Evolutionary conservation across 2,888 invertebrate species (phyloP).

Genomic region (Ptychoptera contaminata): DNA sequence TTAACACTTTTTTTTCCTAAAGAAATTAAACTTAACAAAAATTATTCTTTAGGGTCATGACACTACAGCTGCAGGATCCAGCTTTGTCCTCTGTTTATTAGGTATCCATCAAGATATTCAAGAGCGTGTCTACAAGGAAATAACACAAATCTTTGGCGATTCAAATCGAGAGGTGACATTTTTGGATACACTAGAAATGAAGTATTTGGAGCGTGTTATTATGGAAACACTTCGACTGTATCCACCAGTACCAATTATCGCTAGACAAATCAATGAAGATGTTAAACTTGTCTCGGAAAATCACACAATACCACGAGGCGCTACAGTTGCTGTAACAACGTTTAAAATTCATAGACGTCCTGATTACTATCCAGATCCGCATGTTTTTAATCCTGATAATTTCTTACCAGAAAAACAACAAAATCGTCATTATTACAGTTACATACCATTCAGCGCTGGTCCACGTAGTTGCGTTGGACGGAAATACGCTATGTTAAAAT

Average conservation of each 20-base stretch:
- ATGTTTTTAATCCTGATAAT: constrained; percentile 61
- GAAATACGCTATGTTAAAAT: constrained; percentile 64
- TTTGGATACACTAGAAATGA: constrained; percentile 64
- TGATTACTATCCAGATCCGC: constrained; percentile 50
- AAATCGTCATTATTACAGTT: constrained; percentile 63
- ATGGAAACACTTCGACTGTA: constrained; percentile 62
- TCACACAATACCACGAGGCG: constrained; percentile 49
- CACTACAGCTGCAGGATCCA: constrained; percentile 73
- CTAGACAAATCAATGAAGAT: constrained; percentile 51
- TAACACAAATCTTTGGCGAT: constrained; percentile 61
- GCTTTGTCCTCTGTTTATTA: constrained; percentile 70
- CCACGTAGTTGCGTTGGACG: constrained; percentile 69
- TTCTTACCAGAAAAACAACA: constrained; percentile 61
- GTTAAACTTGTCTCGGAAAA: constrained; percentile 46
- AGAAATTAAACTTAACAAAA: background rate
- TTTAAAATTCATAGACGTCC: constrained; percentile 50
- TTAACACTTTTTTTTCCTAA: background rate
- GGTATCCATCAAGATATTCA: constrained; percentile 70
- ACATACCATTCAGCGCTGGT: constrained; percentile 67
- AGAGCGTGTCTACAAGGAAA: constrained; percentile 52
- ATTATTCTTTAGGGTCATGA: constrained; percentile 47
- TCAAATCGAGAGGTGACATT: constrained; percentile 61
- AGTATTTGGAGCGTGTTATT: constrained; percentile 63
- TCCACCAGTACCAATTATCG: constrained; percentile 67
- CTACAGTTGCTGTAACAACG: constrained; percentile 50